A percentile compares a stretch with the other conserved stretches of the same genome.
Conservation (phyloP, 2,797 vertebrate genomes). For the Avahi laniger region DNA sequence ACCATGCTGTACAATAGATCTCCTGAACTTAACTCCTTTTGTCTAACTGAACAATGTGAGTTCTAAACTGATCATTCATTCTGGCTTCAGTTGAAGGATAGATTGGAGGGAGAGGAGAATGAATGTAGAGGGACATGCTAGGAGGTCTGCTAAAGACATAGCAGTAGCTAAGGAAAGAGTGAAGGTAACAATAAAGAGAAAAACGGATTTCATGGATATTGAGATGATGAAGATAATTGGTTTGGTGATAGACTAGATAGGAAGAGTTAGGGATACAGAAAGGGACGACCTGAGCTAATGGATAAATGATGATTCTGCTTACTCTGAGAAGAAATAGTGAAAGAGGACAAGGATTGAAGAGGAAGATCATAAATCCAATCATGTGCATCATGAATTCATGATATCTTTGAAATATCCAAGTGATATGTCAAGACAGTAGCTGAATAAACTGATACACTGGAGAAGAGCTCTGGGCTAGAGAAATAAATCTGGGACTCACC, state of each 20-base stretch:
- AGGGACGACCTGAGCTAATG: neutral
- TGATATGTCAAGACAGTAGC: neutral
- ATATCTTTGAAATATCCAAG: neutral
- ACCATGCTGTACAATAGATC: neutral
- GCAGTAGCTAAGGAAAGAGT: neutral
- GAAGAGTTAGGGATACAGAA: neutral
- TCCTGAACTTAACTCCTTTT: neutral
- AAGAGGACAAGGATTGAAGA: neutral
- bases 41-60: neutral
- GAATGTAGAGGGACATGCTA: neutral
- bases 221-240: neutral
- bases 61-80: neutral
- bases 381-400: neutral
- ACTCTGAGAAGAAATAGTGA: neutral
- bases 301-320: neutral
- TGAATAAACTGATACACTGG: neutral
- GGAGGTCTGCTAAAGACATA: neutral
- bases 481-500: neutral
- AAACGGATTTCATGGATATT: neutral
- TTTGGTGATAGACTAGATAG: neutral
- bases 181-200: neutral
- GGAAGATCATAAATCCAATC: neutral
- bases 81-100: neutral
- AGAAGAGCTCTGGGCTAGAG: neutral
- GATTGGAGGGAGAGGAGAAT: neutral